These are phyloP conservation scores for Carassius gibelio DNA, from an alignment of 2,113 vertebrate species.

Conservation along the genomic window DNA sequence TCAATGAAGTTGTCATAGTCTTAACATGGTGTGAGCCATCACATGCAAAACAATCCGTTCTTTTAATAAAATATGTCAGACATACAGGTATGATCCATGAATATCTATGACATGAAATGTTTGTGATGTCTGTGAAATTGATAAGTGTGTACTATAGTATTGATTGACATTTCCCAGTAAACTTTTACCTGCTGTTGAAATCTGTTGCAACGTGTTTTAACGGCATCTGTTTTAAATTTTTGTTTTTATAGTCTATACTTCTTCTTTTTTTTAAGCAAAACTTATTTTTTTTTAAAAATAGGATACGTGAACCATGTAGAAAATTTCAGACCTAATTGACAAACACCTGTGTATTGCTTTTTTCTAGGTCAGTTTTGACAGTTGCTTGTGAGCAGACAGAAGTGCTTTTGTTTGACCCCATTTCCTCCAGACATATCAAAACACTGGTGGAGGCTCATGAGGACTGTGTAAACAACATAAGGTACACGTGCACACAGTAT, in stretches of 20 bases:
- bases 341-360: neutral
- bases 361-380: constrained; percentile 90
- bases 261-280: neutral
- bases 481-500: constrained; percentile 68
- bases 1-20: too few species aligned
- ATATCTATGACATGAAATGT: too few species aligned
- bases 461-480: constrained; percentile 99
- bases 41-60: too few species aligned
- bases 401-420: constrained; percentile 94
- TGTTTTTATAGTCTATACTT: too few species aligned
- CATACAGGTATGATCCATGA: too few species aligned
- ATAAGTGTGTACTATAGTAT: too few species aligned
- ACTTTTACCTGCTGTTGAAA: too few species aligned
- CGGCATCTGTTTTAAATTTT: neutral
- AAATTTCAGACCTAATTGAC: neutral
- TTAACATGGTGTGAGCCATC: too few species aligned
- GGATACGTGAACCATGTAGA: neutral
- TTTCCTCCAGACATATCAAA: constrained; percentile 97
- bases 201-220: neutral
- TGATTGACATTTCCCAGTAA: too few species aligned
- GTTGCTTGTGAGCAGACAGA: constrained; percentile 98
- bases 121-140: too few species aligned
- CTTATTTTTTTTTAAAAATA: too few species aligned
- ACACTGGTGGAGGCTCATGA: constrained; percentile 96
- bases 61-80: too few species aligned